phyloP scores from a whole-genome alignment of 2,888 invertebrate species.

The Deroplatys truncata region DNA sequence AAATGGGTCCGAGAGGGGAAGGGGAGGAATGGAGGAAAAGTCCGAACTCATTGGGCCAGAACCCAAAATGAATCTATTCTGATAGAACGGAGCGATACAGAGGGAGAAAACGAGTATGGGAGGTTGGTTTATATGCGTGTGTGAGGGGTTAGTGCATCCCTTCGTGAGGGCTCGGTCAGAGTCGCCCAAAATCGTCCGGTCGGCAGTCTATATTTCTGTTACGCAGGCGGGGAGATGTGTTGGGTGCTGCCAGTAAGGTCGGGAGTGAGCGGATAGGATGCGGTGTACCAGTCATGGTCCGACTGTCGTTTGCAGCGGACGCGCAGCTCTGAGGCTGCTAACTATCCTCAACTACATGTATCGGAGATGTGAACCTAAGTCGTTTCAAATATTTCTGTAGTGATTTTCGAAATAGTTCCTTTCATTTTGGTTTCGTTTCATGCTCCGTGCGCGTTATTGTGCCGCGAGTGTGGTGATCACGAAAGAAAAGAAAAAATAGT shows the following conservation, averaged over 20 bases:
- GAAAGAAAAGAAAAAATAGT: neutral
- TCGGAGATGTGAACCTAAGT: neutral
- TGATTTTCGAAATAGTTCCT: neutral
- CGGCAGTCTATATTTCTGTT: neutral
- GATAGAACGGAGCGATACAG: neutral
- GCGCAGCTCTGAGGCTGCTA: neutral
- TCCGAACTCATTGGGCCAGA: conserved; percentile 11
- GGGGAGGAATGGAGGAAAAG: neutral
- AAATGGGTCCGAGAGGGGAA: neutral
- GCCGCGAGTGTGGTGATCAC: neutral
- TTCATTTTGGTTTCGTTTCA: neutral
- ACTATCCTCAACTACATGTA: neutral
- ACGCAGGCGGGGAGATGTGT: neutral
- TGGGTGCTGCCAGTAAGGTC: neutral
- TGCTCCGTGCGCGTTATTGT: neutral
- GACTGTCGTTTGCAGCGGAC: neutral
- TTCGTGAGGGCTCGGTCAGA: conserved; percentile 5
- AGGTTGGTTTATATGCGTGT: neutral
- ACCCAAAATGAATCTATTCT: conserved; percentile 14
- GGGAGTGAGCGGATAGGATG: neutral
- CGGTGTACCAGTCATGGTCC: neutral
- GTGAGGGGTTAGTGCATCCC: neutral
- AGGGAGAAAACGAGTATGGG: neutral
- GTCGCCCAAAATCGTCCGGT: neutral
- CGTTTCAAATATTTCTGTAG: neutral